Evolutionary conservation across 2,113 vertebrate genomes (phyloP), one percentile per base, ranked within the genome.

Genomic region (Thermophis baileyi): DNA sequence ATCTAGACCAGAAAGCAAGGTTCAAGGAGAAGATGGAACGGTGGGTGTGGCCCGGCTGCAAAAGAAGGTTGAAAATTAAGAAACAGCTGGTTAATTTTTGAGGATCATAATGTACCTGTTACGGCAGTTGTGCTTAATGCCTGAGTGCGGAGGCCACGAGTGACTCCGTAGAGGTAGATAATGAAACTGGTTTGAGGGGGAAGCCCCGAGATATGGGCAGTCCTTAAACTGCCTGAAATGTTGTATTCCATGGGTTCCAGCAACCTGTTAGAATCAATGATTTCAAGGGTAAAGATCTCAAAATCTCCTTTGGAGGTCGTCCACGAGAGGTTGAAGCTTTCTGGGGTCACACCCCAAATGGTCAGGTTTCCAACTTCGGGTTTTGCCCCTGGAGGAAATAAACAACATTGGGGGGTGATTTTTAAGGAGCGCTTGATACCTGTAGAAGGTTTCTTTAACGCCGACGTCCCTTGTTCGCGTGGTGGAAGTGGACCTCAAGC

Each of bases 251-350:
- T 96, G 51, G 97, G 97, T 95, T 99, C 98, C 97, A 97, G 97
- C 96, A 98, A 98, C 99, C 98, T 99, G 98, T 98, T 98, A 93
- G 98, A 98, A 98, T 99, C 99, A 98, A 99, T 98, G 97, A 99
- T 98, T 98, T 99, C 98, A 98, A 99, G 97, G 96, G 98, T 98
- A 98, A 99, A 99, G 96, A 90, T 50, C 95, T 99, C 98, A 95
- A 99, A 98, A 93, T 96, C 95, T 89, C 97, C 98, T 40, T 95
- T 94, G 30, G 98, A 97, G 94, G 95, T 96, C 85, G 98, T 99
- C 99, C 99, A 99, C 95, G 97, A 98, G 94, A 99, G 96, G 96
- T 98, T 98, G 98, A 99, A 99, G 97, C 98, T 98, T 96, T 98
- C 97, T 35, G 98, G 97, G 47, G 98, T 99, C 96, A 99, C 90